A percentile compares a stretch with the other conserved stretches of the same genome.
Conservation (phyloP, 2,797 vertebrate species). For the Crocodylus rhombifer region DNA sequence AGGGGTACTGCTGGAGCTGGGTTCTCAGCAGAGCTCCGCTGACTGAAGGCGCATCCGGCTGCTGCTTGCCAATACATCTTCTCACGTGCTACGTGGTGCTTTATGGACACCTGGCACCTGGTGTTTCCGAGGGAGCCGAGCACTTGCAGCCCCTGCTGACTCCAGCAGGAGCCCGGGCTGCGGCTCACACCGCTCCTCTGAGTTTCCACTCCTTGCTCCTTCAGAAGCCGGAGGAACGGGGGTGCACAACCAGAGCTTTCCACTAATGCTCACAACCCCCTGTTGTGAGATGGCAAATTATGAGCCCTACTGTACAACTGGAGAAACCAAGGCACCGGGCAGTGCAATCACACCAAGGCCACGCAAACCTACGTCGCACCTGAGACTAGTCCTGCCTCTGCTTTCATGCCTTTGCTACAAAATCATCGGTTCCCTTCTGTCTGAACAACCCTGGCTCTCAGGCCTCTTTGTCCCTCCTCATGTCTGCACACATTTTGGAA, state of each 20-base stretch:
- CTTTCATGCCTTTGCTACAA: neutral
- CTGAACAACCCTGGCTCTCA: neutral
- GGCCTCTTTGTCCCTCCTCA: neutral
- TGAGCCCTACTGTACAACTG: neutral
- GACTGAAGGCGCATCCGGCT: fast-evolving
- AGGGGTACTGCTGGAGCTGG: neutral
- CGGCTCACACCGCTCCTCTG: neutral
- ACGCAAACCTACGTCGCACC: too few relatives aligned
- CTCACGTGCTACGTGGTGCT: neutral
- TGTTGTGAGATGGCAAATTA: neutral
- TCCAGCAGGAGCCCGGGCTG: neutral
- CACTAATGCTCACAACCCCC: neutral
- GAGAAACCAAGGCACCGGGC: neutral
- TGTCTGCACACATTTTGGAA: conserved; percentile 23
- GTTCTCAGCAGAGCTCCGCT: neutral
- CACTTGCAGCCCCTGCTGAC: neutral
- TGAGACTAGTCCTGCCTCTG: neutral
- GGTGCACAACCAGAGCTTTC: neutral
- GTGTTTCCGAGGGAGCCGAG: neutral
- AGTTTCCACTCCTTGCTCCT: neutral
- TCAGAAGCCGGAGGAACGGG: neutral
- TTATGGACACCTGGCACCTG: fast-evolving
- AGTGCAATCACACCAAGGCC: too few relatives aligned
- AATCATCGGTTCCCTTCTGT: neutral
- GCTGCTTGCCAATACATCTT: fast-evolving